Conservation (phyloP, 2,113 vertebrate species). For the Capreolus pygargus region DNA sequence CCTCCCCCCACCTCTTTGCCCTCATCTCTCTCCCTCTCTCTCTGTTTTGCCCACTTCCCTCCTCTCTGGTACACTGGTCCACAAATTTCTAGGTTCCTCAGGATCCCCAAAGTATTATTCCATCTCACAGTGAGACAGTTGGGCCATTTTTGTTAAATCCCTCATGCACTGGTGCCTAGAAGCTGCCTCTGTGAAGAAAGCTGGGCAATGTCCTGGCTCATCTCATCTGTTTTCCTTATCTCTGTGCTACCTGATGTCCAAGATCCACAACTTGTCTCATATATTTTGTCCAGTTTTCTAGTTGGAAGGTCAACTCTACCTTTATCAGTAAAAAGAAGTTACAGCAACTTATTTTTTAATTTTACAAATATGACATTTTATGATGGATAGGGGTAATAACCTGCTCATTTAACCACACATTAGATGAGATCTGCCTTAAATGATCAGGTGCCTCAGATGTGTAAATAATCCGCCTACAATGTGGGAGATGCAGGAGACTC, state of each 20-base stretch:
- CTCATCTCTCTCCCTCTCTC: background rate
- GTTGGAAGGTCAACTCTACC: background rate
- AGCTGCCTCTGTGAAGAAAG: background rate
- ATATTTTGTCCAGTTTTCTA: background rate
- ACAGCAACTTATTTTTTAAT: background rate
- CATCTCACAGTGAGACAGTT: background rate
- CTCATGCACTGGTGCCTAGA: background rate
- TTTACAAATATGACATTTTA: background rate
- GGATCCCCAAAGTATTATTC: background rate
- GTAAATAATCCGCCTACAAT: background rate
- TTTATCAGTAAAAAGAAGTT: background rate
- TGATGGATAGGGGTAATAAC: background rate
- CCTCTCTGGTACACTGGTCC: background rate
- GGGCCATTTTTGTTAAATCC: background rate
- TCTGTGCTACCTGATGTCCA: background rate
- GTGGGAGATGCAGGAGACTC: fast-evolving
- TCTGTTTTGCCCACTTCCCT: background rate
- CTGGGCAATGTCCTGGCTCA: background rate
- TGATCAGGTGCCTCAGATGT: background rate
- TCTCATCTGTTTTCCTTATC: background rate
- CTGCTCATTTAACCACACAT: background rate
- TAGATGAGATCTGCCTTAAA: background rate
- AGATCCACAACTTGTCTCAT: background rate
- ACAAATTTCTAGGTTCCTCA: background rate
- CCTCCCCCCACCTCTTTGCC: too few relatives aligned